Evolutionary conservation across 2,888 invertebrate species (phyloP).

Genomic region (Uloborus plumipes): DNA sequence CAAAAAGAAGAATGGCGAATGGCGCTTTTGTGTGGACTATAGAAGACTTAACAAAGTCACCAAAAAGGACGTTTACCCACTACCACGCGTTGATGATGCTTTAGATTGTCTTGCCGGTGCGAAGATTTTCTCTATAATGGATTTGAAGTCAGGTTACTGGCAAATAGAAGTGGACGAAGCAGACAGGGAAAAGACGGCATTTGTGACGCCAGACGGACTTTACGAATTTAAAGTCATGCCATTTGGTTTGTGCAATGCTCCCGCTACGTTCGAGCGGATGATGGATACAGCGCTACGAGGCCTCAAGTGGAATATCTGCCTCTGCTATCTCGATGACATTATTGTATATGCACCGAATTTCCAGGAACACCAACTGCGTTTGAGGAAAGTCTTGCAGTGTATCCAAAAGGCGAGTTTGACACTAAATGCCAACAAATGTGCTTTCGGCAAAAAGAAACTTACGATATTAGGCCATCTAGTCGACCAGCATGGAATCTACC

Average conservation of each 20-base stretch:
- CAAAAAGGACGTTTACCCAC: constrained; percentile 6
- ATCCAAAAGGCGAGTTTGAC: no score
- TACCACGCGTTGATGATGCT: constrained; percentile 17
- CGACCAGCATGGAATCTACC: no score
- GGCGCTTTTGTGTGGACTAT: constrained; percentile 4
- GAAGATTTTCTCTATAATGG: constrained; percentile 13
- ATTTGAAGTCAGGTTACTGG: constrained; percentile 18
- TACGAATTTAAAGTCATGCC: constrained; percentile 65
- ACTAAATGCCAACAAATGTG: no score
- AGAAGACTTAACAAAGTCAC: constrained; percentile 6
- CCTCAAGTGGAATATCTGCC: constrained; percentile 37
- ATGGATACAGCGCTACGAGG: constrained; percentile 66
- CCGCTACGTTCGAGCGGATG: constrained; percentile 66
- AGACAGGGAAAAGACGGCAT: constrained; percentile 66
- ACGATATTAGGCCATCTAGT: no score
- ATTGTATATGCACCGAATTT: no score
- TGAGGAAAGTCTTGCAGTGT: no score
- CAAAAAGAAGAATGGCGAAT: neutral
- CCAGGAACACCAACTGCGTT: no score
- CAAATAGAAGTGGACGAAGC: neutral
- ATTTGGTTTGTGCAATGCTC: constrained; percentile 67
- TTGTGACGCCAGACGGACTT: constrained; percentile 38
- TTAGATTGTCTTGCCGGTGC: constrained; percentile 10
- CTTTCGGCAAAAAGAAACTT: no score
- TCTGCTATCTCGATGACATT: no score